phyloP scores from a whole-genome alignment of 2,888 invertebrate species.

The Boloria euphrosyne region DNA sequence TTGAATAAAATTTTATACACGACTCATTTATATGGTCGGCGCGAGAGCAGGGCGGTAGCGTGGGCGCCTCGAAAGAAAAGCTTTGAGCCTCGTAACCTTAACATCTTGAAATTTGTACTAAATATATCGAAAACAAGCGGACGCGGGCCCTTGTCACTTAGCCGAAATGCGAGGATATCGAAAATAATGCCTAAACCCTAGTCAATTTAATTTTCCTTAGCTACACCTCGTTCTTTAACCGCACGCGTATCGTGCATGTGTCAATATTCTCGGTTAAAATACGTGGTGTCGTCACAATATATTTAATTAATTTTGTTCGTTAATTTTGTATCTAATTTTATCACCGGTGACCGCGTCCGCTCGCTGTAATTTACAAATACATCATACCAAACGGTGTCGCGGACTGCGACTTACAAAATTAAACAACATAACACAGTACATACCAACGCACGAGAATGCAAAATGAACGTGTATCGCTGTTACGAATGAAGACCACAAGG shows the following conservation, averaged over 20 bases:
- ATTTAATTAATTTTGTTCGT: conserved; percentile 42
- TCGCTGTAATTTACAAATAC: conserved; percentile 78
- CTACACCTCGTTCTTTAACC: conserved; percentile 33
- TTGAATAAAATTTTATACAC: conserved; percentile 83
- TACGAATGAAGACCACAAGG: conserved; percentile 81
- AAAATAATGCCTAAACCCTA: conserved; percentile 80
- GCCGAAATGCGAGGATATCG: conserved; percentile 83
- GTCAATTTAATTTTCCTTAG: conserved; percentile 61
- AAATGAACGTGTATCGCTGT: conserved; percentile 77
- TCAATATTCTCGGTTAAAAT: conserved; percentile 45
- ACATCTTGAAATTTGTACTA: conserved; percentile 83
- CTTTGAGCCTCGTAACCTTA: conserved; percentile 83
- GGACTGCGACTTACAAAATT: conserved; percentile 64
- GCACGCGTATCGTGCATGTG: not conserved
- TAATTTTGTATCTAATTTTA: conserved; percentile 79
- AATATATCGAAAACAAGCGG: conserved; percentile 79
- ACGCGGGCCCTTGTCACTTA: conserved; percentile 79
- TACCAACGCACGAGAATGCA: conserved; percentile 61
- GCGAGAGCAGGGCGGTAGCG: conserved; percentile 64
- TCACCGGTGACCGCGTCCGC: conserved; percentile 78
- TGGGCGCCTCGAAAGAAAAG: conserved; percentile 75
- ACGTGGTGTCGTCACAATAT: conserved; percentile 60
- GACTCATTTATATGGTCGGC: conserved; percentile 72
- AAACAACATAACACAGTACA: conserved; percentile 58
- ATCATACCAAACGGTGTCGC: conserved; percentile 69